A percentile compares a stretch with the other conserved stretches of the same genome.
These are phyloP conservation scores for Knipowitschia caucasica DNA, from an alignment of 2,797 vertebrate genomes.

Conservation along the genomic window DNA sequence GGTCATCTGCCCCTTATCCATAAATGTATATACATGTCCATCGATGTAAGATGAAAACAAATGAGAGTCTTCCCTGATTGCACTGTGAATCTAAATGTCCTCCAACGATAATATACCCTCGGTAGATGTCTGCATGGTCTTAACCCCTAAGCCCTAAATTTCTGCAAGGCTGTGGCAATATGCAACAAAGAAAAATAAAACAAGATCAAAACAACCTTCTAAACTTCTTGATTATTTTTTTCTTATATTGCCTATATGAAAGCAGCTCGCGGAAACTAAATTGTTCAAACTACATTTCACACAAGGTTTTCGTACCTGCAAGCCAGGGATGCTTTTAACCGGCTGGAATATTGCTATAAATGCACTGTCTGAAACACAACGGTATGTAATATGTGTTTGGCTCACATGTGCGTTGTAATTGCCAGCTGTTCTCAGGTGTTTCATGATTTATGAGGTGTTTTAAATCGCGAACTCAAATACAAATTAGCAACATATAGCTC, in stretches of 20 bases:
- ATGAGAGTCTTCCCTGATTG: neutral
- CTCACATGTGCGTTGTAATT: slow-evolving; percentile 1
- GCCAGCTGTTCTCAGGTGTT: slow-evolving; percentile 1
- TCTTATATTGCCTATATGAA: neutral
- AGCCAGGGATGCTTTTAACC: neutral
- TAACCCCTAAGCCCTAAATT: neutral
- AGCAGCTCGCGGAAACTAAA: neutral
- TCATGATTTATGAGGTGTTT: slow-evolving; percentile 4
- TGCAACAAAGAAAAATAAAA: neutral
- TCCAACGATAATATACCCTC: neutral
- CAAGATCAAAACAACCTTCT: neutral
- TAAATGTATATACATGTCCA: too few species aligned
- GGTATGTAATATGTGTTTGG: slow-evolving; percentile 3
- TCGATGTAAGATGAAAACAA: too few species aligned
- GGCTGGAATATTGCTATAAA: slow-evolving; percentile 2
- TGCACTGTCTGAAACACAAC: slow-evolving; percentile 3
- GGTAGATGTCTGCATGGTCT: neutral
- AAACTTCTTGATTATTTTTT: slow-evolving; percentile 1
- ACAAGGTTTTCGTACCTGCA: neutral
- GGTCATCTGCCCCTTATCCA: too few species aligned
- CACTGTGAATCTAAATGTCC: neutral
- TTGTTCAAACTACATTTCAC: slow-evolving; percentile 3
- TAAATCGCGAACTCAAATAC: slow-evolving; percentile 1
- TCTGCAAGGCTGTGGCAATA: neutral
- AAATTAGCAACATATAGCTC: neutral